Evolutionary conservation across 2,113 vertebrate species (phyloP), one percentile per base, ranked within the genome.

Genomic region (Chloropsis cyanopogon): DNA sequence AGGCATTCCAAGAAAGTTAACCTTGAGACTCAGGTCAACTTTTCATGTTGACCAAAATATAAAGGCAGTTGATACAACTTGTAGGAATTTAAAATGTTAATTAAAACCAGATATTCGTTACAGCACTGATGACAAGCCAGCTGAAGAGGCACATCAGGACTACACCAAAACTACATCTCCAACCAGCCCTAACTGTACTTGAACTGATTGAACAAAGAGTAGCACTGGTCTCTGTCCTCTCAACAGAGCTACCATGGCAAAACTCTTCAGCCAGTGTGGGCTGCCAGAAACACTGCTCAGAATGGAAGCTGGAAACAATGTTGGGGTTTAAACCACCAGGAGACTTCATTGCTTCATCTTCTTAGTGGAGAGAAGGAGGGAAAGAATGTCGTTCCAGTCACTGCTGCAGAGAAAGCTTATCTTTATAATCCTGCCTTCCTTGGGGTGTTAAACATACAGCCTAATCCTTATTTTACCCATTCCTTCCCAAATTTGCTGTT

Each of bases 291-390:
- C 9, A 22, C 29, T 20, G 4, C 33, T 60, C 41, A 39, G 64
- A 65, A 41, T 1, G 4, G 21, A 49, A 90, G 22, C 19, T 8
- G 60, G 29, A 66, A 75, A 91, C 25, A 39, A 20, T 13, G 53
- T 11, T 7, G 9, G 13, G 26, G 28, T 44, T 61, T 75, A n/a
- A 88, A 50, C 11, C 39, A 28, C 6, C 2, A 18, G 6, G 25
- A 71, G 2, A 80, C 5, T 46, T 17, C 4, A 64, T 19, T 33
- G 59, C 49, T 60, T 47, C 52, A 41, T 10, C 25, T 46, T 31
- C 0, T 4, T 10, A 70, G n/a, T 21, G 20, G 33, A 60, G 57
- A 60, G 2, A 17, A 21, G n/a, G 1, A 41, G 11, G 12, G 14
- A 31, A 31, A 52, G 26, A 56, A 61, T 12, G 15, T 25, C 4